phyloP scores from a whole-genome alignment of 2,888 invertebrate species.

The Limnephilus marmoratus region DNA sequence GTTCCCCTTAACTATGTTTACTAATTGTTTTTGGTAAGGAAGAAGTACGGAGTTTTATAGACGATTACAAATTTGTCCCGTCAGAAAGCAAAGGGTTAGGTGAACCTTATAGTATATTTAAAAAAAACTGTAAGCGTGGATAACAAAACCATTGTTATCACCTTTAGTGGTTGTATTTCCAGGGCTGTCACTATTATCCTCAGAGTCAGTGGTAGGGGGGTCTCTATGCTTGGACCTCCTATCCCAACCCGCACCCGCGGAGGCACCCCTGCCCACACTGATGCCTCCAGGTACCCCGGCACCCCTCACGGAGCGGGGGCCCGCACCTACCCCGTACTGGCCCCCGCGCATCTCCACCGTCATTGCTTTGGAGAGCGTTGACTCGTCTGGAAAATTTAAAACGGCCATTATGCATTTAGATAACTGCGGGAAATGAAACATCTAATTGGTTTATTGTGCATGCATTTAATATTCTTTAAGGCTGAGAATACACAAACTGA shows the following conservation, averaged over 20 bases:
- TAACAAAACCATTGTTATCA: constrained; percentile 61
- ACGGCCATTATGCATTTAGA: neutral
- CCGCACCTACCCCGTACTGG: constrained; percentile 71
- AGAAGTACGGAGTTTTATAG: too few species aligned
- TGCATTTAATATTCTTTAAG: neutral
- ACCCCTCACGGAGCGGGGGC: constrained; percentile 67
- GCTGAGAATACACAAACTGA: neutral
- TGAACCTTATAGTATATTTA: too few species aligned
- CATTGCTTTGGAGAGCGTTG: constrained; percentile 81
- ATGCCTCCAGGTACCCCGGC: constrained; percentile 67
- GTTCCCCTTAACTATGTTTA: too few species aligned
- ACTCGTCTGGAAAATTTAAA: constrained; percentile 74
- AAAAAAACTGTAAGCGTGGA: neutral
- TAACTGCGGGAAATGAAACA: neutral
- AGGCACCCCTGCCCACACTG: constrained; percentile 67
- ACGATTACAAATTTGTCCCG: too few species aligned
- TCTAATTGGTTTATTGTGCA: neutral
- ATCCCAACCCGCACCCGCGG: constrained; percentile 69
- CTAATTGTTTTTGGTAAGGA: too few species aligned
- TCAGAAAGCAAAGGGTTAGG: too few species aligned
- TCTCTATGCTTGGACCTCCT: constrained; percentile 67
- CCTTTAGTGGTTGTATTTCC: constrained; percentile 77
- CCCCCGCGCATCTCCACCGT: constrained; percentile 81
- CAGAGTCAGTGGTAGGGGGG: constrained; percentile 73
- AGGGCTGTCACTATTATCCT: constrained; percentile 76